Base-by-base conservation (phyloP, 2,113 vertebrate genomes). In the Gymnogyps californianus region DNA sequence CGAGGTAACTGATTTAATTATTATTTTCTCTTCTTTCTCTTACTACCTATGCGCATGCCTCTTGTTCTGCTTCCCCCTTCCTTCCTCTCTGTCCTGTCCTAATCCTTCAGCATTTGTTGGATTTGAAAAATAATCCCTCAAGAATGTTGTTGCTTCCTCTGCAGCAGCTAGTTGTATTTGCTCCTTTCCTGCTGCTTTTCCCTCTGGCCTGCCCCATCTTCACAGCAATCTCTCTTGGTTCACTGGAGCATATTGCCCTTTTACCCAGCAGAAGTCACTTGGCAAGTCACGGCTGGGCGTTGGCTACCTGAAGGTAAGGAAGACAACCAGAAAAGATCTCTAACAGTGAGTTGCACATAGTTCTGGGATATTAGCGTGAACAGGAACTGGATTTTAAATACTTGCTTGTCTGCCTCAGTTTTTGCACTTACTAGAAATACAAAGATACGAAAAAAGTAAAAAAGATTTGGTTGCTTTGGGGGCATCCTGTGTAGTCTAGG, bases 21-120 rank as follows among this genome's bases (percentile, higher is more conserved):
- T n/a, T 83, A 66, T 89, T 87, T 94, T 94, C 22, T 58, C 49
- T 81, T 83, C 29, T 32, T 79, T 77, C n/a, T 84, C 55, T 87
- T 51, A 46, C 32, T 70, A 34, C 44, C 31, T 7, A 22, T 11
- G 24, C 0, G 0, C 25, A 19, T 20, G 40, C 28, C 11, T 72
- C 57, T 79, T 64, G 7, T 49, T 82, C 81, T 71, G 11, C 40
- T 93, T 75, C 58, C 42, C 47, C 1, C 7, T 85, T 91, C 64
- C 58, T 87, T 77, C 57, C 7, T 55, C 69, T 96, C 83, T 66
- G 42, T 40, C 46, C 51, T 42, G 15, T 49, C 29, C 32, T 80
- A 74, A 59, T 61, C 58, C 72, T 84, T 64, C 69, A 87, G 47
- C n/a, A n/a, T 40, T 42, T 65, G 17, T 83, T 94, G 71, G 65